A percentile compares a stretch with the other conserved stretches of the same genome.
These are phyloP conservation scores for Gymnosoma rotundatum DNA, from an alignment of 2,888 invertebrate species.

Conservation along the genomic window DNA sequence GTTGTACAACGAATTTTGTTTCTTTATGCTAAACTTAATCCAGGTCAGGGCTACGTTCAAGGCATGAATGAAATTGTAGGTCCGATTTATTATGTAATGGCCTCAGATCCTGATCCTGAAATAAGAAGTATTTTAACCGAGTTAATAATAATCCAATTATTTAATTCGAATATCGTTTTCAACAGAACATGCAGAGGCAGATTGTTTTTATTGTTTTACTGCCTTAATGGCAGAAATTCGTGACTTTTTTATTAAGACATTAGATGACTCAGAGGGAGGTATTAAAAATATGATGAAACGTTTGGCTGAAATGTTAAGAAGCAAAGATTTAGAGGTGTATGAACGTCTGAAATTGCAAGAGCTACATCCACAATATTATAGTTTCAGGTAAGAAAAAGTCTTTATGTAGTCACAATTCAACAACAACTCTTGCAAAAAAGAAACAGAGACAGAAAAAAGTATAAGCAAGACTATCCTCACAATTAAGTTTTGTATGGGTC, in stretches of 20 bases:
- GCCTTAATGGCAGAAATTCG: conserved; percentile 98
- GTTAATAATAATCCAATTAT: neutral
- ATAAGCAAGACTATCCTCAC: too few relatives aligned
- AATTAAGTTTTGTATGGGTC: too few relatives aligned
- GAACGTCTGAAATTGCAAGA: conserved; percentile 90
- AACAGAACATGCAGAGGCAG: conserved; percentile 95
- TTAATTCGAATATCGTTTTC: neutral
- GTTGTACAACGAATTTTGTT: conserved; percentile 98
- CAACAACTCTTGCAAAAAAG: too few relatives aligned
- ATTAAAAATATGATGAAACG: conserved; percentile 95
- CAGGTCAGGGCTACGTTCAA: conserved; percentile 97
- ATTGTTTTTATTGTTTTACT: conserved; percentile 99
- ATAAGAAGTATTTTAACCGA: conserved; percentile 87
- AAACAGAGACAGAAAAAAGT: too few relatives aligned
- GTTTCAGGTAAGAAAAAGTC: conserved; percentile 87
- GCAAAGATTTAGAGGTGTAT: conserved; percentile 90
- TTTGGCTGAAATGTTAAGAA: conserved; percentile 89
- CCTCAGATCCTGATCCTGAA: conserved; percentile 91
- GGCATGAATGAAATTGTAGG: conserved; percentile 99
- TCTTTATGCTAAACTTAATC: conserved; percentile 98
- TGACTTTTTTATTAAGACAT: conserved; percentile 97
- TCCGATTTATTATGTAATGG: conserved; percentile 98
- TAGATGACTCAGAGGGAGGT: conserved; percentile 96
- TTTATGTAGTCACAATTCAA: too few relatives aligned
- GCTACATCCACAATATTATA: conserved; percentile 97